Evolutionary conservation across 2,888 invertebrate genomes (phyloP).

Genomic region (Cylindroiulus punctatus): DNA sequence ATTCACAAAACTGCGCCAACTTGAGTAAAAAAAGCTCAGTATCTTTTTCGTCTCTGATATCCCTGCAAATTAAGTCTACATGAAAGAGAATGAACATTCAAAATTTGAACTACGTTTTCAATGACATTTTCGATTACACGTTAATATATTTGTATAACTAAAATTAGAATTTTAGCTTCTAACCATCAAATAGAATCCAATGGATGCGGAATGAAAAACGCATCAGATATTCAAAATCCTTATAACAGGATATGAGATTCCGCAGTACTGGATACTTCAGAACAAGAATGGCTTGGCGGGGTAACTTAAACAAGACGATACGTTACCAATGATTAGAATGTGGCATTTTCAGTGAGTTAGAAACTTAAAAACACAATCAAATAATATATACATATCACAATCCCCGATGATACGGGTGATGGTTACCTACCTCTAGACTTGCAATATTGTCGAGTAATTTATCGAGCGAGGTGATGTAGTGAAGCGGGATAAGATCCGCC

Average conservation of each 20-base stretch:
- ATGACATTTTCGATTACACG: no score
- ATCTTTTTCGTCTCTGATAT: background rate
- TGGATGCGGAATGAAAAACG: background rate
- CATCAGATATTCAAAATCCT: background rate
- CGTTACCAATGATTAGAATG: no score
- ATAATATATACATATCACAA: no score
- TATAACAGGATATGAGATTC: background rate
- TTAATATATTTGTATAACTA: no score
- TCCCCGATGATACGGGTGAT: no score
- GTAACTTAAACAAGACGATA: background rate
- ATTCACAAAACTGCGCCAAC: constrained; percentile 7
- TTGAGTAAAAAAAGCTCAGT: background rate
- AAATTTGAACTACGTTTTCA: no score
- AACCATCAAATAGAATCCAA: constrained; percentile 22
- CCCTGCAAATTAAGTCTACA: background rate
- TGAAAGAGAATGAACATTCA: background rate
- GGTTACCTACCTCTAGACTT: background rate
- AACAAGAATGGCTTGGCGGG: background rate
- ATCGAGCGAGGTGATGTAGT: background rate
- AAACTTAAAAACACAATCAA: no score
- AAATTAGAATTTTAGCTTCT: background rate
- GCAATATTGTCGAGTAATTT: background rate
- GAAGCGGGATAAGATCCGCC: background rate
- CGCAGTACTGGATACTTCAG: background rate
- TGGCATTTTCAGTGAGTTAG: no score